Evolutionary conservation across 2,797 vertebrate genomes (phyloP).

Genomic region (Adelosebastes latens): DNA sequence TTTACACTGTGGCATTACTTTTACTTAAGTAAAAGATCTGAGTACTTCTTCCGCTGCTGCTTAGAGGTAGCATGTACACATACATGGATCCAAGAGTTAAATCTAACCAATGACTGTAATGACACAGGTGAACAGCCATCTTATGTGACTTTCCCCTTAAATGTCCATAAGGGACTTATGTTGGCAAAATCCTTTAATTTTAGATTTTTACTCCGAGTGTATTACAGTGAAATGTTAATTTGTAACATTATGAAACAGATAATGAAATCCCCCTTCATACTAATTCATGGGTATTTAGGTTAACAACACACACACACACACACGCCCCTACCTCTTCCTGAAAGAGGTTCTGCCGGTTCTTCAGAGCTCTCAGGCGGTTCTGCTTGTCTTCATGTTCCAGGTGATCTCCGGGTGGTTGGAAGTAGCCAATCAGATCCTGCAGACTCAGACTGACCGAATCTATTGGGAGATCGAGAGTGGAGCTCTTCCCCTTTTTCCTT

Average conservation of each 20-base stretch:
- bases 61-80: neutral
- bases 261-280: neutral
- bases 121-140: neutral
- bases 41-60: too few relatives aligned
- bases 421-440: conserved; percentile 94
- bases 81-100: neutral
- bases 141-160: neutral
- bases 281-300: neutral
- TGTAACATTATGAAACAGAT: neutral
- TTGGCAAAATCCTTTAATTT: neutral
- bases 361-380: conserved; percentile 93
- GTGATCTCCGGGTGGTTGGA: conserved; percentile 94
- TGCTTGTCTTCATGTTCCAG: conserved; percentile 95
- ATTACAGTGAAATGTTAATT: neutral
- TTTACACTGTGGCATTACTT: too few relatives aligned
- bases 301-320: neutral
- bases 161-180: neutral
- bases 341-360: conserved; percentile 97
- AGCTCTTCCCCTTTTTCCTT: conserved; percentile 87
- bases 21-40: too few relatives aligned
- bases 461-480: conserved; percentile 88
- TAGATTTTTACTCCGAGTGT: neutral
- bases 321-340: conserved; percentile 91
- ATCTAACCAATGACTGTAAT: neutral
- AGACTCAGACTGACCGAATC: conserved; percentile 93